Conservation (phyloP, 2,888 invertebrate species). For the Cataglyphis albicans region DNA sequence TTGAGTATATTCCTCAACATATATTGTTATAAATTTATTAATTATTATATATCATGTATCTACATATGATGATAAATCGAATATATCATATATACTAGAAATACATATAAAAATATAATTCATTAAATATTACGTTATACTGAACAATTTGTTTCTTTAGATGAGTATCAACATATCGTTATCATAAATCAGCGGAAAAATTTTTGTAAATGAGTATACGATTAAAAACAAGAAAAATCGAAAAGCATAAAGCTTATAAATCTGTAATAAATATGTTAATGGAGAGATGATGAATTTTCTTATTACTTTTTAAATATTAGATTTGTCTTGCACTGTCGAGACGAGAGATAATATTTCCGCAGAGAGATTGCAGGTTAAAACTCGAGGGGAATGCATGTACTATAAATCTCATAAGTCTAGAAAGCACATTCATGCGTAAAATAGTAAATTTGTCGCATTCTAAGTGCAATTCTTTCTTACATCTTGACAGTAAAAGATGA, state of each 20-base stretch:
- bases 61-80: background rate
- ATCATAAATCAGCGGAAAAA: background rate
- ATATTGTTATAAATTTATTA: background rate
- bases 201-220: background rate
- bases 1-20: background rate
- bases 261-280: conserved; percentile 18
- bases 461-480: background rate
- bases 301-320: conserved; percentile 15
- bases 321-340: background rate
- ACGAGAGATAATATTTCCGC: background rate
- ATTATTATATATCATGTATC: background rate
- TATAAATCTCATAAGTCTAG: conserved; percentile 15
- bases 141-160: conserved; percentile 7
- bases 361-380: conserved; percentile 13
- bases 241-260: conserved; percentile 27
- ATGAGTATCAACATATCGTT: conserved; percentile 6
- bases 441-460: conserved; percentile 3
- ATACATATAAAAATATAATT: background rate
- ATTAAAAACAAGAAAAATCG: conserved; percentile 1
- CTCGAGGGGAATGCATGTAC: background rate
- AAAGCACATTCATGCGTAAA: background rate
- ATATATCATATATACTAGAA: background rate
- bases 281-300: conserved; percentile 26
- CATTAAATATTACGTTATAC: background rate
- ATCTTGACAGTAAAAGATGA: background rate